Evolutionary conservation across 2,797 vertebrate genomes (phyloP).

Genomic region (Scolopax bukidnonensis): DNA sequence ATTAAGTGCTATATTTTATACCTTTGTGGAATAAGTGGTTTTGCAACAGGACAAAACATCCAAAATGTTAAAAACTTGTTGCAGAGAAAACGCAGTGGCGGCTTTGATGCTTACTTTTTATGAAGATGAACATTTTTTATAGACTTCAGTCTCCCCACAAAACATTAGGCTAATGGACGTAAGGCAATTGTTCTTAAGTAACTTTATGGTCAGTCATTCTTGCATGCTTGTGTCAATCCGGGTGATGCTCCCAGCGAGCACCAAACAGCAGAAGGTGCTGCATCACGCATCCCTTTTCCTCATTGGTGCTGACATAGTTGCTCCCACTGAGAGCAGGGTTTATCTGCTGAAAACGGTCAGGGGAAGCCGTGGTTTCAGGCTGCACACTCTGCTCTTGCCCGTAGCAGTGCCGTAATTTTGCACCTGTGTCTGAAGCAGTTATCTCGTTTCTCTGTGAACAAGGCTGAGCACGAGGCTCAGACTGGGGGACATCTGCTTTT

Average conservation of each 20-base stretch:
- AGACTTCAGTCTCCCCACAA: constrained; percentile 31
- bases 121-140: constrained; percentile 48
- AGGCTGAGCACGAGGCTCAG: constrained; percentile 41
- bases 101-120: constrained; percentile 14
- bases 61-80: constrained; percentile 33
- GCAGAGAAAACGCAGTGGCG: constrained; percentile 1
- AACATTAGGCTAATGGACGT: constrained; percentile 43
- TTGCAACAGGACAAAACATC: constrained; percentile 25
- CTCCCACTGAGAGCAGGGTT: constrained; percentile 38
- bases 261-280: constrained; percentile 41
- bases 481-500: constrained; percentile 70
- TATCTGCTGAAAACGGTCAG: constrained; percentile 40
- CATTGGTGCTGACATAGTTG: constrained; percentile 69
- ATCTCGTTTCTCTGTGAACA: constrained; percentile 59
- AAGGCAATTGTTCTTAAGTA: not conserved
- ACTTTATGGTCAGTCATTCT: not conserved
- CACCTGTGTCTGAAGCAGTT: constrained; percentile 74
- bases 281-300: constrained; percentile 27
- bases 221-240: constrained; percentile 28
- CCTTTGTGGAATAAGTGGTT: not conserved
- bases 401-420: constrained; percentile 60
- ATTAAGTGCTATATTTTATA: constrained; percentile 21
- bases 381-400: constrained; percentile 1
- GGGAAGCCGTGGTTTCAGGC: constrained; percentile 58
- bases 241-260: constrained; percentile 39